These are phyloP conservation scores for Aphelocoma californica DNA, from an alignment of 2,797 vertebrate genomes.

Conservation along the genomic window DNA sequence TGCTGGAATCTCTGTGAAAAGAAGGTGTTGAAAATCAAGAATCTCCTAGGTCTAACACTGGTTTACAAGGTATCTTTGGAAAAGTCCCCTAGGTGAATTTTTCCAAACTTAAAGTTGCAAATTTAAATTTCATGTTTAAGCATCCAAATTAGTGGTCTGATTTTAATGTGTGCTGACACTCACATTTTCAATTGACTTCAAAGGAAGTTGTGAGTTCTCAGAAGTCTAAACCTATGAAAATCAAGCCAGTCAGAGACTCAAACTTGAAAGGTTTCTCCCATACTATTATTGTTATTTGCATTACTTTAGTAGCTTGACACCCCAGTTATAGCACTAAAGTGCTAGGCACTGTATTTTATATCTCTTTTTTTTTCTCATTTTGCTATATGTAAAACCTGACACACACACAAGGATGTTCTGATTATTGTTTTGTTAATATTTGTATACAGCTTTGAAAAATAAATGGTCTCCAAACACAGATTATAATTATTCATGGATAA, in stretches of 20 bases:
- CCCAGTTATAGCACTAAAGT: background rate
- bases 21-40: background rate
- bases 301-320: constrained; percentile 31
- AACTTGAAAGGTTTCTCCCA: constrained; percentile 61
- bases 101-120: constrained; percentile 8
- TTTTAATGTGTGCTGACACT: constrained; percentile 66
- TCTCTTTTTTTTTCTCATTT: background rate
- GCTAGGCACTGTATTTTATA: background rate
- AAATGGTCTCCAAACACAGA: background rate
- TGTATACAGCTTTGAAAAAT: constrained; percentile 22
- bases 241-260: constrained; percentile 52
- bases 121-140: constrained; percentile 51
- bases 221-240: constrained; percentile 70
- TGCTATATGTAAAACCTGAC: background rate
- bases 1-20: background rate
- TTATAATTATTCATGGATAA: constrained; percentile 10
- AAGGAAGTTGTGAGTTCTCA: constrained; percentile 47
- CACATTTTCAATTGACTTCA: constrained; percentile 58
- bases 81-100: background rate
- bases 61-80: background rate
- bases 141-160: constrained; percentile 64
- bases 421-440: constrained; percentile 6
- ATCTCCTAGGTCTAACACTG: background rate
- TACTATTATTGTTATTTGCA: constrained; percentile 59
- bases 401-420: background rate